These are phyloP conservation scores for Mus minutoides DNA, from an alignment of 2,797 vertebrate species.

Conservation along the genomic window DNA sequence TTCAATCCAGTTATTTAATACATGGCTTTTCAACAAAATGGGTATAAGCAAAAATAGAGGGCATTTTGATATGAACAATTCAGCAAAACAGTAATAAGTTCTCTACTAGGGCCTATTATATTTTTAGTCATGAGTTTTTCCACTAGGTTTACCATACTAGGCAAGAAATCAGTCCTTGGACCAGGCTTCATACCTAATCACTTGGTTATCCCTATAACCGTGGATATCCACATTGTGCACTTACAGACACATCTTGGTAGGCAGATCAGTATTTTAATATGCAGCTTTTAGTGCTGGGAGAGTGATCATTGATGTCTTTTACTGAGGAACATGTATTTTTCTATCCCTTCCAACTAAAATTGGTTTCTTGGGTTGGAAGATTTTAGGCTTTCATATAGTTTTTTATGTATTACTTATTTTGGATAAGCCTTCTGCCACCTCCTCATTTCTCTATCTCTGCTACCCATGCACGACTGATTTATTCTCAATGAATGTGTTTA, in stretches of 20 bases:
- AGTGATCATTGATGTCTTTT: background rate
- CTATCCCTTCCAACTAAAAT: background rate
- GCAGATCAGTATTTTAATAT: background rate
- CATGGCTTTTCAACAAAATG: background rate
- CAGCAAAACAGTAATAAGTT: background rate
- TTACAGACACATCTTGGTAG: background rate
- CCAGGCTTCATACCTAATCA: background rate
- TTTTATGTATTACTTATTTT: background rate
- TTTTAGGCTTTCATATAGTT: background rate
- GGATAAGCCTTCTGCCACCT: background rate
- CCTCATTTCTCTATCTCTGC: background rate
- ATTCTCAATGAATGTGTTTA: background rate
- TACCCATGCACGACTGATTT: background rate
- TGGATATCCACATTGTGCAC: background rate
- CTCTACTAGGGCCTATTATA: background rate
- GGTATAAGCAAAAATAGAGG: background rate
- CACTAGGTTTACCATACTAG: background rate
- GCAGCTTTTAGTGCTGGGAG: background rate
- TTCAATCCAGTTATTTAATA: background rate
- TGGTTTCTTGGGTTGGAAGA: background rate
- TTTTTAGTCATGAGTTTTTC: background rate
- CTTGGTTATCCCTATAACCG: background rate
- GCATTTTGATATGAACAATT: background rate
- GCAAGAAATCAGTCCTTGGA: background rate
- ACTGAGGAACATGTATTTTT: background rate